Evolutionary conservation across 2,888 invertebrate genomes (phyloP).

Genomic region (Megalurothrips usitatus): DNA sequence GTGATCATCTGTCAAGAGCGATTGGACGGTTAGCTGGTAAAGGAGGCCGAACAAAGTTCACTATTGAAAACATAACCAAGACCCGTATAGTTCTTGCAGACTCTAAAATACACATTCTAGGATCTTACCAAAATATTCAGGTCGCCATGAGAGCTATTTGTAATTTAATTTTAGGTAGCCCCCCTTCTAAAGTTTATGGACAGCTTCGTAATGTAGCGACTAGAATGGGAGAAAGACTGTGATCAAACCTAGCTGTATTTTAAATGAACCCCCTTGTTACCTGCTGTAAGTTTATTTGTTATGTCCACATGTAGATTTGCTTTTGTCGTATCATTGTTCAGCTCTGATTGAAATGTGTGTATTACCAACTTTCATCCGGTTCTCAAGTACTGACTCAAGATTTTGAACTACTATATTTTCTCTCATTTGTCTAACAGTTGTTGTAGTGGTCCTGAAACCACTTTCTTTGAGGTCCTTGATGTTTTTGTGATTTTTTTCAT

Average conservation of each 20-base stretch:
- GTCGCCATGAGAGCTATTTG: slow-evolving; percentile 91
- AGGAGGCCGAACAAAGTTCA: slow-evolving; percentile 93
- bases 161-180: slow-evolving; percentile 93
- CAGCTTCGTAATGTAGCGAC: slow-evolving; percentile 82
- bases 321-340: too few relatives aligned
- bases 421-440: too few relatives aligned
- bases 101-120: slow-evolving; percentile 92
- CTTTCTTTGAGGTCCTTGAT: too few relatives aligned
- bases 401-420: too few relatives aligned
- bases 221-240: slow-evolving; percentile 63
- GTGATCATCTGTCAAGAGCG: slow-evolving; percentile 92
- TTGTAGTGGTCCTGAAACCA: too few relatives aligned
- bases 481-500: too few relatives aligned
- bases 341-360: too few relatives aligned
- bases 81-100: slow-evolving; percentile 97
- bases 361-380: too few relatives aligned
- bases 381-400: too few relatives aligned
- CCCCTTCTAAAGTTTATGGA: slow-evolving; percentile 97
- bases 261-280: too few relatives aligned
- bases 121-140: slow-evolving; percentile 95
- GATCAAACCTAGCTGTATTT: background rate
- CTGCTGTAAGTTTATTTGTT: too few relatives aligned
- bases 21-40: slow-evolving; percentile 98
- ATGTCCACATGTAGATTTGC: too few relatives aligned
- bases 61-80: slow-evolving; percentile 98